A percentile compares a stretch with the other conserved stretches of the same genome.
Conservation (phyloP, 1,140 invertebrate genomes). For the Centruroides sculpturatus region DNA sequence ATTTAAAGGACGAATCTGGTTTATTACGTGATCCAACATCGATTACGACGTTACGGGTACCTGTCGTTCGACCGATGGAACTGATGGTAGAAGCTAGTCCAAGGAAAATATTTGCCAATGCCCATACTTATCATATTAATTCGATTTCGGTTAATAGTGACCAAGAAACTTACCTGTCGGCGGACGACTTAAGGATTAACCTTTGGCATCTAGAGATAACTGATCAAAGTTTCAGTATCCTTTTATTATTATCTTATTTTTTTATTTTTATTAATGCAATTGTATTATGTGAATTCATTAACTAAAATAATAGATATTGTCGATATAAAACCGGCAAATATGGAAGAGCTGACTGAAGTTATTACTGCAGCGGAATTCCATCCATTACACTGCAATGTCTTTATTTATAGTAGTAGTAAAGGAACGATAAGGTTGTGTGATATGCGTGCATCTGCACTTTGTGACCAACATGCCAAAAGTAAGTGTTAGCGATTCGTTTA, state of each 20-base stretch:
- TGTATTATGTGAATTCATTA: neutral
- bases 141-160: slow-evolving; percentile 99
- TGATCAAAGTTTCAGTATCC: slow-evolving; percentile 93
- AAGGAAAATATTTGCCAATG: slow-evolving; percentile 95
- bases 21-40: slow-evolving; percentile 62
- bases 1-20: slow-evolving; percentile 81
- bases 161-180: slow-evolving; percentile 97
- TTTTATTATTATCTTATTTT: slow-evolving; percentile 23
- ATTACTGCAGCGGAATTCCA: slow-evolving; percentile 99
- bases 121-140: slow-evolving; percentile 99
- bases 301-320: slow-evolving; percentile 62
- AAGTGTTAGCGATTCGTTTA: slow-evolving; percentile 23
- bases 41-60: slow-evolving; percentile 73
- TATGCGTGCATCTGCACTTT: slow-evolving; percentile 94
- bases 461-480: slow-evolving; percentile 95
- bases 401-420: slow-evolving; percentile 99
- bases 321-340: slow-evolving; percentile 99
- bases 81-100: slow-evolving; percentile 97
- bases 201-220: slow-evolving; percentile 99
- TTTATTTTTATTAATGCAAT: neutral
- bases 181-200: slow-evolving; percentile 98
- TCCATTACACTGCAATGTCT: slow-evolving; percentile 93
- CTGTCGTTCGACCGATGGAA: slow-evolving; percentile 88
- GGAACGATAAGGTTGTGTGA: slow-evolving; percentile 97
- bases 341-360: slow-evolving; percentile 98